Conservation (phyloP, 92 coral and sea anemone genomes). For the Zoanthus solanderi region DNA sequence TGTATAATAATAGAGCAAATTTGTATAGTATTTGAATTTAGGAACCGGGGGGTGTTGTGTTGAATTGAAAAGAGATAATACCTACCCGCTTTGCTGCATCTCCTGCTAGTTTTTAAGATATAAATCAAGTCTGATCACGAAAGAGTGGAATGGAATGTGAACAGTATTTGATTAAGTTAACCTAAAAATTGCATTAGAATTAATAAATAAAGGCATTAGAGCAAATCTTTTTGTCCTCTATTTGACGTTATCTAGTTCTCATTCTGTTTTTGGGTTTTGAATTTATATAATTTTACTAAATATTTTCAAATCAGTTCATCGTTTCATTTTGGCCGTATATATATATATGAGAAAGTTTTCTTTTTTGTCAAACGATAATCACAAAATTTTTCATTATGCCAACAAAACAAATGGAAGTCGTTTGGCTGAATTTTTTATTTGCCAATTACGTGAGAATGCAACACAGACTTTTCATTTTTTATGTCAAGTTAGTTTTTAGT, state of each 20-base stretch:
- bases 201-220: background rate
- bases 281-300: too few relatives aligned
- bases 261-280: background rate
- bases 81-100: background rate
- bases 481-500: background rate
- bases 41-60: constrained; percentile 24
- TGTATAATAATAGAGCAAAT: background rate
- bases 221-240: background rate
- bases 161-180: constrained; percentile 18
- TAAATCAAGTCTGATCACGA: constrained; percentile 39
- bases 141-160: background rate
- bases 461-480: too few relatives aligned
- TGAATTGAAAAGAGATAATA: constrained; percentile 17
- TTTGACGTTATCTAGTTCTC: background rate
- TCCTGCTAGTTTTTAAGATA: constrained; percentile 14
- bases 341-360: background rate
- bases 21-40: constrained; percentile 18
- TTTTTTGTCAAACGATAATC: constrained; percentile 10
- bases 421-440: background rate
- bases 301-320: too few relatives aligned
- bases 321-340: too few relatives aligned
- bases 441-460: background rate
- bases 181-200: background rate
- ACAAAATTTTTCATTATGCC: background rate
- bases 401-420: background rate